phyloP scores from a whole-genome alignment of 2,113 vertebrate genomes.

The Castor canadensis region DNA sequence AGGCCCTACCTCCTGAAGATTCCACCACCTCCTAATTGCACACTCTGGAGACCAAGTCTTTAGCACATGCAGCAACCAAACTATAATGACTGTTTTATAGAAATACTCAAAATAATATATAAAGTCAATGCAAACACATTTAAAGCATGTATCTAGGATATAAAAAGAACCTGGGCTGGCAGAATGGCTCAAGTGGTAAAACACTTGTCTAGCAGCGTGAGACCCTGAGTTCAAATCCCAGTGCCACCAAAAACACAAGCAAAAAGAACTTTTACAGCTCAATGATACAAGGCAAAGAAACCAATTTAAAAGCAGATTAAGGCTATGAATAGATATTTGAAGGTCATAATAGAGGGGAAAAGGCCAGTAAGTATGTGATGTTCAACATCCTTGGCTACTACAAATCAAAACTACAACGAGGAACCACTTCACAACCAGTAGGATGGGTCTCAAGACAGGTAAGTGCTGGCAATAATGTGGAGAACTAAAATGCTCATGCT shows the following conservation, averaged over 20 bases:
- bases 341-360: not conserved
- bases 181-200: not conserved
- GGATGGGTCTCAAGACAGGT: not conserved
- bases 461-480: not conserved
- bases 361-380: not conserved
- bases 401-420: conserved; percentile 39
- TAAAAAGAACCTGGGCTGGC: no score
- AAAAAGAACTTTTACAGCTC: not conserved
- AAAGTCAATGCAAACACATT: not conserved
- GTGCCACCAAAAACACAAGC: not conserved
- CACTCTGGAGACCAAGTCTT: no score
- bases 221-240: no score
- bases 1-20: no score
- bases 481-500: not conserved
- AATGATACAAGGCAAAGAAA: not conserved
- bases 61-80: not conserved
- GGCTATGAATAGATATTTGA: not conserved
- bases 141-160: not conserved
- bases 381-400: not conserved
- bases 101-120: conserved; percentile 25
- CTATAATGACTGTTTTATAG: not conserved
- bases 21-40: no score
- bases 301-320: not conserved
- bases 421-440: not conserved
- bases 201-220: not conserved